Evolutionary conservation across 2,797 vertebrate species (phyloP).

Genomic region (Chromis chromis): DNA sequence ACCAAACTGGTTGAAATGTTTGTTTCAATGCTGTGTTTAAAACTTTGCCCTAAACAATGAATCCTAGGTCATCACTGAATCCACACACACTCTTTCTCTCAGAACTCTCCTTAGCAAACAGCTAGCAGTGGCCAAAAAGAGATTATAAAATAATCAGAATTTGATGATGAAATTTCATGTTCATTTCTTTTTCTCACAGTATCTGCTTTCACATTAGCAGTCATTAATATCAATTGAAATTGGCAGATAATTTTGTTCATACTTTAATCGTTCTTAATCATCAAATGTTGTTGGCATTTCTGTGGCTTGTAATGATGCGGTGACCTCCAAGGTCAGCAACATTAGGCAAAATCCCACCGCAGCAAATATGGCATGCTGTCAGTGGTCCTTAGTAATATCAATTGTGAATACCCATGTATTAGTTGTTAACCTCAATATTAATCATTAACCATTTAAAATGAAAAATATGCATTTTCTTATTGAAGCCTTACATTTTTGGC

Average conservation of each 20-base stretch:
- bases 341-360: no score
- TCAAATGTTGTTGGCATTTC: neutral
- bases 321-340: neutral
- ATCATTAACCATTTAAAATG: neutral
- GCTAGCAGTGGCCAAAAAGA: neutral
- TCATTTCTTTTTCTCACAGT: neutral
- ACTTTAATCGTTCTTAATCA: no score
- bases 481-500: neutral
- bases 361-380: no score
- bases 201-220: neutral
- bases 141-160: neutral
- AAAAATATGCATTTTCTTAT: neutral
- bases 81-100: no score
- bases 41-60: constrained; percentile 17
- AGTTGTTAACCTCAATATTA: neutral
- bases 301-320: neutral
- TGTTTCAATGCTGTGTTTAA: constrained; percentile 9
- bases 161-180: neutral
- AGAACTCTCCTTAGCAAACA: neutral
- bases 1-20: neutral
- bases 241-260: neutral
- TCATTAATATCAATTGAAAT: neutral
- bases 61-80: neutral
- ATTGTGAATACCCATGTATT: neutral
- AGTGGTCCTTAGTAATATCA: no score